A percentile compares a stretch with the other conserved stretches of the same genome.
These are phyloP conservation scores for Xestoiulus laeticollis DNA, from an alignment of 2,888 invertebrate species.

Conservation along the genomic window DNA sequence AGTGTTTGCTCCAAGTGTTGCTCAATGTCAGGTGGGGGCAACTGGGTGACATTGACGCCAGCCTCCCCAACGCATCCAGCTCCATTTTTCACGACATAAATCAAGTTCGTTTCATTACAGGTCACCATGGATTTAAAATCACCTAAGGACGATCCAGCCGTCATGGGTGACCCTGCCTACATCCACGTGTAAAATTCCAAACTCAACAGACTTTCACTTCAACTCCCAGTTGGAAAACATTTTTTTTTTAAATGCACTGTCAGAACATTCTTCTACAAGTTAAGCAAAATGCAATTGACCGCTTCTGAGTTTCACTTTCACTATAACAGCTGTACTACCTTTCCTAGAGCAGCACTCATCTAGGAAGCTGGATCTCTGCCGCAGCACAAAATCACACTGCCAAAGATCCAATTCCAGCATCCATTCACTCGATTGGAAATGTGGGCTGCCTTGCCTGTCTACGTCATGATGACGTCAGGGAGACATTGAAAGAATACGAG, in stretches of 20 bases:
- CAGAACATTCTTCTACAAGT: not conserved
- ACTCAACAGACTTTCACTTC: not conserved
- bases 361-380: not conserved
- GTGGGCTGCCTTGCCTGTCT: not conserved
- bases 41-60: not conserved
- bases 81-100: slow-evolving; percentile 5
- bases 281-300: not conserved
- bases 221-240: not conserved
- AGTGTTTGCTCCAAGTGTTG: slow-evolving; percentile 57
- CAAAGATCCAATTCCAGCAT: slow-evolving; percentile 5
- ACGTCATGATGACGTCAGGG: not conserved
- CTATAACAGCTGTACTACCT: not conserved
- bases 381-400: not conserved
- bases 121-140: slow-evolving; percentile 21
- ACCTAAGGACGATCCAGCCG: not conserved
- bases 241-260: not conserved
- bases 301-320: not conserved
- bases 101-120: slow-evolving; percentile 21
- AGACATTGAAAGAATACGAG: not conserved
- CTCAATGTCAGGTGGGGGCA: slow-evolving; percentile 6
- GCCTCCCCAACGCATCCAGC: not conserved
- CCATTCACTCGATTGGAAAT: not conserved
- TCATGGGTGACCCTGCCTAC: not conserved
- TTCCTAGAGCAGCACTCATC: not conserved
- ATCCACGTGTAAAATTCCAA: not conserved